Percentiles rank a stretch among this genome's conserved stretches.
Evolutionary conservation across 2,113 vertebrate genomes (phyloP).

Genomic region (Toxotes chatareus): DNA sequence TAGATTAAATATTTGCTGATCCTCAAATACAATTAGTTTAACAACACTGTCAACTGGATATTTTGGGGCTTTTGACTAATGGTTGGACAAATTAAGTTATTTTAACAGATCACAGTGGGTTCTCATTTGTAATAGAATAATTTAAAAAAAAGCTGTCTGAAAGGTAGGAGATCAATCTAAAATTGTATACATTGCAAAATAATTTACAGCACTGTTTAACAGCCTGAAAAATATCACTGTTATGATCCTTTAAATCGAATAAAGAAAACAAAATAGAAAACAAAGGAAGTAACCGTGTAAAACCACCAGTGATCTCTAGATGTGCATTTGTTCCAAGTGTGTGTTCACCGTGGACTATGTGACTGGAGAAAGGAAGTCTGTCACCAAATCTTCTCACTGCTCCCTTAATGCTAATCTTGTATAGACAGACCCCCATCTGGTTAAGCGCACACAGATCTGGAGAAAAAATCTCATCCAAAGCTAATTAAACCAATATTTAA

Average conservation of each 20-base stretch:
- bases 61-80: neutral
- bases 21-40: neutral
- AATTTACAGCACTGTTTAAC: neutral
- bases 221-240: neutral
- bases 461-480: neutral
- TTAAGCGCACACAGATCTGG: neutral
- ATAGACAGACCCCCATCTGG: neutral
- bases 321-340: neutral
- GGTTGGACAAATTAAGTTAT: neutral
- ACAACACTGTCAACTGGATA: neutral
- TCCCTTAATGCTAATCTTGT: neutral
- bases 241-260: neutral
- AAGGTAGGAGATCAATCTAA: neutral
- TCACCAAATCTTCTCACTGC: conserved; percentile 1
- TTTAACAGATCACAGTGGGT: neutral
- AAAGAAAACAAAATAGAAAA: neutral
- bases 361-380: neutral
- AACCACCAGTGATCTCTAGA: too few species aligned
- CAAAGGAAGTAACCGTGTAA: too few species aligned
- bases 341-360: neutral
- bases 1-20: neutral
- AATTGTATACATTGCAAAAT: neutral
- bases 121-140: neutral
- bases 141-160: neutral
- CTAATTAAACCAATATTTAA: neutral